Evolutionary conservation across 2,113 vertebrate genomes (phyloP).

Genomic region (Ochotona curzoniae): DNA sequence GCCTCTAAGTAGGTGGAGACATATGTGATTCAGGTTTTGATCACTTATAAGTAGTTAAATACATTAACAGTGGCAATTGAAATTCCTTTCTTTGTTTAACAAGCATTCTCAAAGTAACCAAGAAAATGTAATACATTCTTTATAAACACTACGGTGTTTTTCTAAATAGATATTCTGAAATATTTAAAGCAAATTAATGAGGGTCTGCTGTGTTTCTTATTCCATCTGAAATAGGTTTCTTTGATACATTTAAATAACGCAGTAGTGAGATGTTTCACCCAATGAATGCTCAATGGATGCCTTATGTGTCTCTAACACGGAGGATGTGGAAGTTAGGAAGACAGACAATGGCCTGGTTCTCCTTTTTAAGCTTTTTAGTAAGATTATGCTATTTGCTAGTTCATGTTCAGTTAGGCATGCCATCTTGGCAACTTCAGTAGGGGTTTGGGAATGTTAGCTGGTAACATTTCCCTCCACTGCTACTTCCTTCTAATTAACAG

Average conservation of each 20-base stretch:
- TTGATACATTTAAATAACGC: neutral
- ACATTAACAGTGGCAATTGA: neutral
- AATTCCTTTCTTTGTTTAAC: constrained; percentile 21
- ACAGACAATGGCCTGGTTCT: neutral
- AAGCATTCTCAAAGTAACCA: neutral
- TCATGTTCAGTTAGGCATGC: neutral
- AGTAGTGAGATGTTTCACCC: neutral
- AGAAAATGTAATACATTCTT: neutral
- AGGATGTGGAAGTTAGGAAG: neutral
- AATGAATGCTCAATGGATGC: neutral
- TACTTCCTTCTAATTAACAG: neutral
- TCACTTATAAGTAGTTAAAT: neutral
- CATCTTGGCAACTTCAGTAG: neutral
- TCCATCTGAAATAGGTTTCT: neutral
- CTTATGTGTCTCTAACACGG: too few species aligned
- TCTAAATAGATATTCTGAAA: neutral
- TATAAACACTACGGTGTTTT: neutral
- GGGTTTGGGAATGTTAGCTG: neutral
- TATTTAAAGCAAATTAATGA: neutral
- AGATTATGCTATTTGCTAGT: neutral
- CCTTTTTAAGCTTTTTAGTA: neutral
- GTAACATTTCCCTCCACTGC: neutral
- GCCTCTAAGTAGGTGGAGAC: neutral
- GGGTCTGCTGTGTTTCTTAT: neutral
- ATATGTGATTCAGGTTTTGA: neutral